phyloP scores from a whole-genome alignment of 2,797 vertebrate genomes.

The Novumbra hubbsi region DNA sequence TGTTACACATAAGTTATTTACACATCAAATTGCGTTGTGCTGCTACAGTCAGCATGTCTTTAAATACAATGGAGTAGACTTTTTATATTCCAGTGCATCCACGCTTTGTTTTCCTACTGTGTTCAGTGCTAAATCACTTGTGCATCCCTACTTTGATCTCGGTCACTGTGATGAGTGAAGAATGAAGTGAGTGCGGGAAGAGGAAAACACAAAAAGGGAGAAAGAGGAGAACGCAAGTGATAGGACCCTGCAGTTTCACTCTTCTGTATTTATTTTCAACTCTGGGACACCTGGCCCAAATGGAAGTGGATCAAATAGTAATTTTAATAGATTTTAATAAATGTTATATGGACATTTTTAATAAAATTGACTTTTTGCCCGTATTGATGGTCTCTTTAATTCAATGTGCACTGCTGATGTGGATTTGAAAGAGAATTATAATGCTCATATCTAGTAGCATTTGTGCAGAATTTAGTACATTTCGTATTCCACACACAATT shows the following conservation, averaged over 20 bases:
- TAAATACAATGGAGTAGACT: slow-evolving; percentile 20
- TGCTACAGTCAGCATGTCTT: slow-evolving; percentile 30
- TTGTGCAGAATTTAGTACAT: not conserved
- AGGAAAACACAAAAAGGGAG: slow-evolving; percentile 20
- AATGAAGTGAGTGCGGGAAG: slow-evolving; percentile 23
- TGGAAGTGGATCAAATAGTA: slow-evolving; percentile 70
- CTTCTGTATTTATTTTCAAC: slow-evolving; percentile 78
- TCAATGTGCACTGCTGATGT: slow-evolving; percentile 19
- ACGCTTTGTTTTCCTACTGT: slow-evolving; percentile 49
- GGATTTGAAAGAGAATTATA: not conserved
- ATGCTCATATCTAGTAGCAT: not conserved
- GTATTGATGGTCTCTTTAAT: not conserved
- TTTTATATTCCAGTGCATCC: slow-evolving; percentile 54
- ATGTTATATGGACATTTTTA: slow-evolving; percentile 83
- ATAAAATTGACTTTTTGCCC: slow-evolving; percentile 77
- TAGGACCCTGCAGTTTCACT: slow-evolving; percentile 53
- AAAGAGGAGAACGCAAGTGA: slow-evolving; percentile 31
- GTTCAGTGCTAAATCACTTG: slow-evolving; percentile 48
- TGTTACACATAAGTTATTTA: slow-evolving; percentile 44
- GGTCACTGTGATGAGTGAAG: slow-evolving; percentile 61
- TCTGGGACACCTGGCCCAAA: slow-evolving; percentile 65
- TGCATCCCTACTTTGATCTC: slow-evolving; percentile 55
- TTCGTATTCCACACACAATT: not conserved
- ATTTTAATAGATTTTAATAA: slow-evolving; percentile 85
- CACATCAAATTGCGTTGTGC: slow-evolving; percentile 18